Evolutionary conservation across 37 sponge, comb jelly and placozoan species (phyloP).

Genomic region (Geodia barretti): DNA sequence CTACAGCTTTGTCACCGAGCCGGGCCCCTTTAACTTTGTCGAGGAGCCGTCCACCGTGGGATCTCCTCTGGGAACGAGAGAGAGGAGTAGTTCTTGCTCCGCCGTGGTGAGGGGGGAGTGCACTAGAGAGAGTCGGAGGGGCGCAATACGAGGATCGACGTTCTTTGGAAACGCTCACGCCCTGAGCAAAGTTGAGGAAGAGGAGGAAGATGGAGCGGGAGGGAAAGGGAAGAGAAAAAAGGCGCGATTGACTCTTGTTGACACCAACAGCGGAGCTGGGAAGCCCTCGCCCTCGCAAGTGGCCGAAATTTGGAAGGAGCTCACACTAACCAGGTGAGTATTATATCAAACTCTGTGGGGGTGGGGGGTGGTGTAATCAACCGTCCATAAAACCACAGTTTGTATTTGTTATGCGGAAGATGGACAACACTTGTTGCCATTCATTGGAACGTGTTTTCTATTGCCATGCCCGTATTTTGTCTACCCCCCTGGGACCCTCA

Average conservation of each 20-base stretch:
- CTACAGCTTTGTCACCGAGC: constrained; percentile 67
- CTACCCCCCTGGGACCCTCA: too few species aligned
- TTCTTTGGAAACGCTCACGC: background rate
- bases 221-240: background rate
- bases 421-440: too few species aligned
- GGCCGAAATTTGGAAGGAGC: constrained; percentile 59
- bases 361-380: too few species aligned
- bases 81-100: background rate
- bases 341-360: too few species aligned
- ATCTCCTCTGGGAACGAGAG: background rate
- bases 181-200: constrained; percentile 23
- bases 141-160: background rate
- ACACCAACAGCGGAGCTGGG: background rate
- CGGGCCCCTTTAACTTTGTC: constrained; percentile 57
- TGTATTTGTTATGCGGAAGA: too few species aligned
- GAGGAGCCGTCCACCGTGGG: constrained; percentile 2
- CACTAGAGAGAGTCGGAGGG: background rate
- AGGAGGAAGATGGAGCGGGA: background rate
- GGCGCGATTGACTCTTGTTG: background rate
- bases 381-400: too few species aligned
- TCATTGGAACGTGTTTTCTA: too few species aligned
- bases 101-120: background rate
- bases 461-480: too few species aligned
- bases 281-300: constrained; percentile 19
- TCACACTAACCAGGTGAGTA: constrained; percentile 50